Evolutionary conservation across 2,888 invertebrate species (phyloP), one percentile per base, ranked within the genome.

Genomic region (Yponomeuta evonymella): DNA sequence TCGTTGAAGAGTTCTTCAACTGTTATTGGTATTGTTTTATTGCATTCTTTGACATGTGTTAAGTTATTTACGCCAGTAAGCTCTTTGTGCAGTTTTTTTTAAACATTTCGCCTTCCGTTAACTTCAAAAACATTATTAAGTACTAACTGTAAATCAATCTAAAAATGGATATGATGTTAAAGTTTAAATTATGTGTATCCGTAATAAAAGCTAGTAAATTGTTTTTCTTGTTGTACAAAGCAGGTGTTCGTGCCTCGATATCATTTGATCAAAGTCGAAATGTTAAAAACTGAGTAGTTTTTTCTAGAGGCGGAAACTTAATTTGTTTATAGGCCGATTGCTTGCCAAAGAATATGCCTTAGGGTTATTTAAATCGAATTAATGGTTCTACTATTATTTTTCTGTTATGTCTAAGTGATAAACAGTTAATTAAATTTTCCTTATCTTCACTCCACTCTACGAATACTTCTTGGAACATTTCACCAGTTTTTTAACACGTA

Each of bases 1-100:
- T 74, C 75, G 73, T 73, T 74, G 77, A 43, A 43, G 75, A 79
- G 81, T 75, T 84, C 83, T 85, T 83, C 81, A 73, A 71, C 75
- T 74, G 75, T 79, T 86, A 85, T 87, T 83, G 85, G 84, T 87
- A 83, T 75, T 73, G 78, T 79, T 65, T 65, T 29, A 81, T 76
- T 79, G 80, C 76, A 80, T 79, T 77, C 73, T 74, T 75, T 73
- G 76, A 73, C 72, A 73, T 77, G 73, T n/a, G 23, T 65, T 30
- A 8, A 33, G 8, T 43, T 65, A 65, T 5, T 65, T 1, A 30
- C 15, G 33, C 30, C 30, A 23, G 12, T 33, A 33, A 30, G 23
- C 12, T 30, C 30, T 29, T 65, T 30, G 30, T 8, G 43, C 2
- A 36, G 5, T 36, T 36, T 36, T 36, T 36, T 36, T 8, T 8